Evolutionary conservation across 2,888 invertebrate genomes (phyloP).

Genomic region (Stenichneumon culpator): DNA sequence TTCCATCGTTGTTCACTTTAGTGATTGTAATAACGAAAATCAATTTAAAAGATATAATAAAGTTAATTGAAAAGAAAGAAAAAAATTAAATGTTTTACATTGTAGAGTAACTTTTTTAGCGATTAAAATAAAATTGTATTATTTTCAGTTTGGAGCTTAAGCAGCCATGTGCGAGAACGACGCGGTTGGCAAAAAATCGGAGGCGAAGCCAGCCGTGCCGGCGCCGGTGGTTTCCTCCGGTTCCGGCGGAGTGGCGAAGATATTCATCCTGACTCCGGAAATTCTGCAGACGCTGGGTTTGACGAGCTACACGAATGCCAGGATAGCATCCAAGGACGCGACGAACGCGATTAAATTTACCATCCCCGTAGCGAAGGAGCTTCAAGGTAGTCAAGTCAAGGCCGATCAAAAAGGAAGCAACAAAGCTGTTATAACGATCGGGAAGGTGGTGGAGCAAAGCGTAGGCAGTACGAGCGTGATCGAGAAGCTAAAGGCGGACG

Average conservation of each 20-base stretch:
- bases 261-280: slow-evolving; percentile 67
- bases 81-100: too few species aligned
- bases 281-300: slow-evolving; percentile 62
- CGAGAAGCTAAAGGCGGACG: slow-evolving; percentile 25
- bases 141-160: slow-evolving; percentile 26
- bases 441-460: neutral
- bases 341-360: neutral
- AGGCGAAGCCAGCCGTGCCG: neutral
- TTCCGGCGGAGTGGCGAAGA: slow-evolving; percentile 33
- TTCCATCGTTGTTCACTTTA: neutral
- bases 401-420: neutral
- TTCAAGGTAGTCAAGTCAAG: neutral
- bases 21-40: too few species aligned
- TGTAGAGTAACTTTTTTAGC: neutral
- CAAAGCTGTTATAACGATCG: neutral
- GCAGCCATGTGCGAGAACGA: slow-evolving; percentile 48
- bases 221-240: neutral
- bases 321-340: neutral
- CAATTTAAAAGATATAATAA: too few species aligned
- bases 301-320: slow-evolving; percentile 25
- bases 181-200: slow-evolving; percentile 12
- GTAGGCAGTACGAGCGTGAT: neutral
- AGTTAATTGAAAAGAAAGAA: too few species aligned
- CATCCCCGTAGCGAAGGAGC: neutral
- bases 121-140: neutral